Percentiles rank a stretch among this genome's conserved stretches.
Evolutionary conservation across 2,113 vertebrate genomes (phyloP).

Genomic region (Cepphus grylle): DNA sequence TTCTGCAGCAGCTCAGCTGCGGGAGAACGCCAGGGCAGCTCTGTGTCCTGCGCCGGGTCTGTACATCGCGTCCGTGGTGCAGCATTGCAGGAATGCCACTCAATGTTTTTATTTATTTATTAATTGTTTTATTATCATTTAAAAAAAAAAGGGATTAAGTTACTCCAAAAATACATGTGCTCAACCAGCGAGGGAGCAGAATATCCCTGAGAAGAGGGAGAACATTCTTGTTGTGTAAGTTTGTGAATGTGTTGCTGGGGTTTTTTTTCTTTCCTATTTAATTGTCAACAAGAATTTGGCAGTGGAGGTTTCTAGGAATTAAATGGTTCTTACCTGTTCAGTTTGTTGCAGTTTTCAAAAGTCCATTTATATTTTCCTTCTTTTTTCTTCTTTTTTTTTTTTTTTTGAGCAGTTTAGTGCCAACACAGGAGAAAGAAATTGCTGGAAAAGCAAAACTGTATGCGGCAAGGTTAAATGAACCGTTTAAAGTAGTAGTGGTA

Average conservation of each 20-base stretch:
- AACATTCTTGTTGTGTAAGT: background rate
- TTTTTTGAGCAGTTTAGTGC: background rate
- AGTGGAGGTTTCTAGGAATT: background rate
- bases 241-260: rapidly evolving
- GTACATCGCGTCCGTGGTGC: background rate
- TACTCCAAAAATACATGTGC: background rate
- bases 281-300: background rate
- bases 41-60: rapidly evolving
- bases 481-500: background rate
- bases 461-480: slow-evolving; percentile 2
- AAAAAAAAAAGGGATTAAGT: background rate
- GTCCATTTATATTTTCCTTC: background rate
- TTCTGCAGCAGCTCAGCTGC: background rate
- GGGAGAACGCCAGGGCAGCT: background rate
- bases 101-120: background rate
- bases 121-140: no score
- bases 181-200: background rate
- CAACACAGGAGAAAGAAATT: background rate
- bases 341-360: background rate
- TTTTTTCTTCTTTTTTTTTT: background rate
- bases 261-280: background rate
- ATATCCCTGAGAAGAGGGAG: background rate
- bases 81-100: background rate
- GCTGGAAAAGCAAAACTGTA: background rate
- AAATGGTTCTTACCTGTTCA: background rate